Evolutionary conservation across 2,797 vertebrate species (phyloP), one percentile per base, ranked within the genome.

Genomic region (Gouania willdenowi): DNA sequence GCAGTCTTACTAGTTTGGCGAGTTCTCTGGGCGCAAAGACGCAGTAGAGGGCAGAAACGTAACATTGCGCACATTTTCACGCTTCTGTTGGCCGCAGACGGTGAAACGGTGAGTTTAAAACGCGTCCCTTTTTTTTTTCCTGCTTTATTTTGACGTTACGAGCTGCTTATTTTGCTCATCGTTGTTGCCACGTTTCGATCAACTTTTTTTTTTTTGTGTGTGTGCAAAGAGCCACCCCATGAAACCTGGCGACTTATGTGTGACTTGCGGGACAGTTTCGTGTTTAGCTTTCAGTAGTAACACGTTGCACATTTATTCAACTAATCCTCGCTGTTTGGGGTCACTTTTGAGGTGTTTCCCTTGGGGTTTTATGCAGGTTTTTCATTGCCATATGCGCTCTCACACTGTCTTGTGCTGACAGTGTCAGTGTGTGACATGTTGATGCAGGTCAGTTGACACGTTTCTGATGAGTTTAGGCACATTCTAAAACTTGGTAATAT

Each of bases 131-230:
- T 41, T 30, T 4, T 53, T 47, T 2, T 49, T 58, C 14, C 0
- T 7, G 2, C 3, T 3, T 2, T 8, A 3, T 12, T 50, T 69
- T n/a, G n/a, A 21, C 47, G 21, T 23, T 47, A 41, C 34, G 10
- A 41, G 43, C 45, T 4, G 9, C 25, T 43, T 36, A 12, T 64
- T n/a, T 68, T 62, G 56, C 27, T 59, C 51, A 15, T 38, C n/a
- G 40, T 42, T 61, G 71, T 66, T 86, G 88, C 88, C 88, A 89
- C 88, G 88, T 90, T 90, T 84, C 82, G 78, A 41, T 73, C 40
- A 29, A 71, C 59, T 75, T 65, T n/a, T n/a, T n/a, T n/a, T n/a
- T n/a, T n/a, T n/a, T n/a, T n/a, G n/a, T n/a, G n/a, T n/a, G 52
- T 69, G 44, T 51, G 20, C 6, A 13, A 35, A 26, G 64, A 77